Percentiles rank a stretch among this genome's conserved stretches.
phyloP scores from a whole-genome alignment of 2,797 vertebrate species.

The Epinephelus malabaricus region DNA sequence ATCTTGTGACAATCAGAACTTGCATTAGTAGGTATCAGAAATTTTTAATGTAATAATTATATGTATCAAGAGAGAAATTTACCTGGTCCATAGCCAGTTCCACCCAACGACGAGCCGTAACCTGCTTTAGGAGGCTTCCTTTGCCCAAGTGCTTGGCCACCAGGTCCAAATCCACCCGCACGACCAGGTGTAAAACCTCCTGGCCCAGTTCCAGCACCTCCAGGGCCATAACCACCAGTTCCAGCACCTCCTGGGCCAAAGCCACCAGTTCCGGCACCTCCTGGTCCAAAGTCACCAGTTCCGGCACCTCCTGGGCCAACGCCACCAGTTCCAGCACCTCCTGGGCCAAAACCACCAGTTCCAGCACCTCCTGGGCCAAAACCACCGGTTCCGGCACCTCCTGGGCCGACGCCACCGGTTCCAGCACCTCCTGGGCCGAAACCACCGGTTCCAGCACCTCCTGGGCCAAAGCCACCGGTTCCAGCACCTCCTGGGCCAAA shows the following conservation, averaged over 20 bases:
- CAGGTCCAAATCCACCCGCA: constrained; percentile 64
- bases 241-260: constrained; percentile 46
- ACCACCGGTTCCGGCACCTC: neutral
- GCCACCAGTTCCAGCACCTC: constrained; percentile 31
- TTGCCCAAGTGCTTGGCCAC: constrained; percentile 64
- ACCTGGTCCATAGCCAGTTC: constrained; percentile 82
- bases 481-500: constrained; percentile 30
- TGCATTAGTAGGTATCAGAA: neutral
- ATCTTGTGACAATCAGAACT: neutral
- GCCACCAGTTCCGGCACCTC: constrained; percentile 20
- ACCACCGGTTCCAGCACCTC: neutral
- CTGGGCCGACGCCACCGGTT: neutral
- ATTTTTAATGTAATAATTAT: neutral
- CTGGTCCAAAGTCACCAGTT: constrained; percentile 29
- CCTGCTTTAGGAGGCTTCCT: constrained; percentile 79
- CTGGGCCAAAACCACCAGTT: constrained; percentile 48
- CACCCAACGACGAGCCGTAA: constrained; percentile 75
- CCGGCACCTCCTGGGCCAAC: constrained; percentile 27
- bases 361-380: constrained; percentile 23
- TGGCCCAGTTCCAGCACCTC: constrained; percentile 54
- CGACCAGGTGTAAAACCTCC: constrained; percentile 58
- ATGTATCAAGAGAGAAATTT: constrained; percentile 15
- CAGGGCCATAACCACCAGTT: constrained; percentile 48
- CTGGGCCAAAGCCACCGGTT: neutral
- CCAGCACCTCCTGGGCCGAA: constrained; percentile 35